These are phyloP conservation scores for Vimba vimba DNA, from an alignment of 2,113 vertebrate genomes.

Conservation along the genomic window DNA sequence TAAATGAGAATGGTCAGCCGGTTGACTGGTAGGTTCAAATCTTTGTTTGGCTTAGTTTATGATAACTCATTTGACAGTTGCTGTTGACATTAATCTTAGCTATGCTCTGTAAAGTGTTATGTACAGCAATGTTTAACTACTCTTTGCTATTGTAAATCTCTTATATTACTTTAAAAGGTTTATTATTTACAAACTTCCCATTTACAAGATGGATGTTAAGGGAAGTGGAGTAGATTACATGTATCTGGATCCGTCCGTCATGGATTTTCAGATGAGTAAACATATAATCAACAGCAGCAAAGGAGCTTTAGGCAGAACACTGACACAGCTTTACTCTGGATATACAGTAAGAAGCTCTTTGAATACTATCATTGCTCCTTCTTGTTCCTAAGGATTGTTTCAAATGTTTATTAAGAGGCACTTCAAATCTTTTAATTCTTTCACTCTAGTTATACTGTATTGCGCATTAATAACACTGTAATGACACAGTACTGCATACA, in stretches of 20 bases:
- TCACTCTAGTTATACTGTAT: neutral
- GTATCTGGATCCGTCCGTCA: conserved; percentile 83
- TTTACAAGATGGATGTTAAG: conserved; percentile 65
- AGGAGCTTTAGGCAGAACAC: conserved; percentile 79
- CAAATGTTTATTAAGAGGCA: neutral
- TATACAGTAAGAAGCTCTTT: conserved; percentile 75
- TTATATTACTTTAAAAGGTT: conserved; percentile 78
- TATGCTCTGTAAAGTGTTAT: neutral
- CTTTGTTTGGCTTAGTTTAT: neutral
- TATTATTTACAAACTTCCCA: conserved; percentile 88
- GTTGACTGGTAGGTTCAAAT: conserved; percentile 90
- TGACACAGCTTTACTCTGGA: conserved; percentile 82
- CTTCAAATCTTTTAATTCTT: neutral
- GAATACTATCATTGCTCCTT: neutral
- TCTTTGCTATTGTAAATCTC: neutral
- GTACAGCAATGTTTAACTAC: neutral
- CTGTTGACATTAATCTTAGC: neutral
- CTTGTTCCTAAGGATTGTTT: neutral
- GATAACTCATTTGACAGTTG: neutral
- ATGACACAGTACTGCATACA: neutral
- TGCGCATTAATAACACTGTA: neutral
- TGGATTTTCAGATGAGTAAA: conserved; percentile 78
- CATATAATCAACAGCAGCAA: conserved; percentile 80
- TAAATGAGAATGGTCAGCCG: conserved; percentile 82
- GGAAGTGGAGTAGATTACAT: conserved; percentile 86